Evolutionary conservation across 2,888 invertebrate genomes (phyloP), one percentile per base, ranked within the genome.

Genomic region (Malthinus seriepunctatus): DNA sequence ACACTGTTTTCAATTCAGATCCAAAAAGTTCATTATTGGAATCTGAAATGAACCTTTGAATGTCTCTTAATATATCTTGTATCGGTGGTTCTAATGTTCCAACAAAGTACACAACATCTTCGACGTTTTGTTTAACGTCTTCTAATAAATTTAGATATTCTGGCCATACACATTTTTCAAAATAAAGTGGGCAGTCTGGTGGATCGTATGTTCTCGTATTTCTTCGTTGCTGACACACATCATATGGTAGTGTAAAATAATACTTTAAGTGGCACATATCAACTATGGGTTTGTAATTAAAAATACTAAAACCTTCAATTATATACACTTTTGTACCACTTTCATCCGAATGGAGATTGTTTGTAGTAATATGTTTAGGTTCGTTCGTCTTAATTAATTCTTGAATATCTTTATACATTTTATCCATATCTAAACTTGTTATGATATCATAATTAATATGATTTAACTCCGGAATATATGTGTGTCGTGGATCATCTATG

Each of bases 131-230:
- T 47, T 69, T 56, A 31, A 83, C 75, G 69, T 84, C 82, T 14
- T 76, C 67, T 35, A 82, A 76, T 68, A 88, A 84, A 67, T 79
- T 80, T 56, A 85, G 70, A 74, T 95, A 91, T 71, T 88, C 87
- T n/a, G 95, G 95, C 95, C 96, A 97, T n/a, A 91, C 93, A 73
- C 90, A 87, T 65, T 79, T 79, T 42, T 95, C 93, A 80, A 95
- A 95, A 81, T 96, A 97, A 0, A 93, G 93, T 0, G 86, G 86
- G 1, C 89, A 81, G 80, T 97, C 95, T 1, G 95, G 90, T 12
- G 96, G 96, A 51, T 89, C 86, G 75, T 96, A 97, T n/a, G 81
- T 76, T 33, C 91, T 79, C 14, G 69, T 69, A 32, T 75, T 73
- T 60, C 93, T 83, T 14, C 94, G 82, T 32, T 81, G 68, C 66